Base-by-base conservation (phyloP, 2,797 vertebrate genomes). In the Salmo trutta region DNA sequence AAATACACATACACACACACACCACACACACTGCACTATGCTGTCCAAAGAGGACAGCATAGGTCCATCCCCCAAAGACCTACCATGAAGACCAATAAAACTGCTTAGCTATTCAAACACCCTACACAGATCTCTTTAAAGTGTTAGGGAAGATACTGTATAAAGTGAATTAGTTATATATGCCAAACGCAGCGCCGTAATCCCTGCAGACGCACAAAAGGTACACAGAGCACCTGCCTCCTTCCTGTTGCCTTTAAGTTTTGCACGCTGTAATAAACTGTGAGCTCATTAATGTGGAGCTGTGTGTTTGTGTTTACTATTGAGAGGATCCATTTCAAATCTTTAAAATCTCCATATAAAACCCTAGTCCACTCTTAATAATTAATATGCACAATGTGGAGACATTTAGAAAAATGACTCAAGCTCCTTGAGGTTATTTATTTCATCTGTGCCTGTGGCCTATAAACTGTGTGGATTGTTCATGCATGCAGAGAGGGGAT, bases 141-240 rank as follows among this genome's bases (percentile, higher is more conserved):
- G 76, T 64, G 33, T 77, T 82, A 74, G 33, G 59, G 53, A 72
- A 74, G 75, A 82, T 71, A 47, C 41, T 47, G 41, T 47, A 77
- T 79, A 33, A 79, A 73, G 53, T 77, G 54, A 77, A 81, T 82
- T 68, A 80, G 76, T 79, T 75, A 80, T 77, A 68, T 78, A 47
- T 80, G 76, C 52, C 73, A 80, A 79, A 75, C 76, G 51, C 69
- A 64, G 73, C 76, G 59, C 65, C 41, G 56, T 83, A 84, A 87
- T 85, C 70, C 81, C 81, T 71, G 73, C 62, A 79, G 56, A 73
- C 29, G 64, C 51, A 78, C 76, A 74, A 41, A 71, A 78, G 73
- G 33, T 59, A 41, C 14, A 64, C 12, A 3, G 33, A 70, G 72
- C 78, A 54, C 69, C 81, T 79, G 79, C 71, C 77, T 78, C 52